These are phyloP conservation scores for Latrodectus geometricus DNA, from an alignment of 1,140 invertebrate genomes.

Conservation along the genomic window DNA sequence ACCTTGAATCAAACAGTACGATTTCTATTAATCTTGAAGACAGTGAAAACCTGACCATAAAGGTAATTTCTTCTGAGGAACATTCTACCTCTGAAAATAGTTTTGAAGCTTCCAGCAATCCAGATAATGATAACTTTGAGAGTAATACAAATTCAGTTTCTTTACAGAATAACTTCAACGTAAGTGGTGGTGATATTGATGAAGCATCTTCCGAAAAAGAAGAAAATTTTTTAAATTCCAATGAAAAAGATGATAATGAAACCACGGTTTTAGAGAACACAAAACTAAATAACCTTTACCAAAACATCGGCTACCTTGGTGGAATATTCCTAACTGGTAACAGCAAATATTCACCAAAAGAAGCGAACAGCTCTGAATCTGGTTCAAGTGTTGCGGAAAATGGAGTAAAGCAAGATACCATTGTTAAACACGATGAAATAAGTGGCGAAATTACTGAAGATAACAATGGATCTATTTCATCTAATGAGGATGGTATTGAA, in stretches of 20 bases:
- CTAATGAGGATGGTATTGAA: background rate
- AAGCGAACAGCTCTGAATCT: background rate
- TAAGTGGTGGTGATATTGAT: background rate
- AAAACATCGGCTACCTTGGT: background rate
- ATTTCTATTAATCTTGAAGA: too few species aligned
- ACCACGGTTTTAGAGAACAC: background rate
- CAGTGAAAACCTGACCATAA: too few species aligned
- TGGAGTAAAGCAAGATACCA: background rate
- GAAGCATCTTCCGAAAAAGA: too few species aligned
- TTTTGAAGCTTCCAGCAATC: too few species aligned
- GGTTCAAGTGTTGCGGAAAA: background rate
- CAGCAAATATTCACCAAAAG: constrained; percentile 14
- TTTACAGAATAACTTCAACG: too few species aligned
- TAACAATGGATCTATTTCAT: background rate
- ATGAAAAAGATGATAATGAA: background rate
- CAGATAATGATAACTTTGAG: too few species aligned
- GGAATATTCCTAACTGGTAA: constrained; percentile 30
- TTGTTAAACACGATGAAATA: too few species aligned
- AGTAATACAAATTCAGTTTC: too few species aligned
- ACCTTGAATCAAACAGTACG: too few species aligned
- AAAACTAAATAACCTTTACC: background rate
- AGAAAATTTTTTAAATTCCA: background rate
- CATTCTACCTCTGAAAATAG: too few species aligned
- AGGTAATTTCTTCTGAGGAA: too few species aligned
- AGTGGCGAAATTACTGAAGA: too few species aligned